phyloP scores from a whole-genome alignment of 2,113 vertebrate genomes.

The Oryzias melastigma region DNA sequence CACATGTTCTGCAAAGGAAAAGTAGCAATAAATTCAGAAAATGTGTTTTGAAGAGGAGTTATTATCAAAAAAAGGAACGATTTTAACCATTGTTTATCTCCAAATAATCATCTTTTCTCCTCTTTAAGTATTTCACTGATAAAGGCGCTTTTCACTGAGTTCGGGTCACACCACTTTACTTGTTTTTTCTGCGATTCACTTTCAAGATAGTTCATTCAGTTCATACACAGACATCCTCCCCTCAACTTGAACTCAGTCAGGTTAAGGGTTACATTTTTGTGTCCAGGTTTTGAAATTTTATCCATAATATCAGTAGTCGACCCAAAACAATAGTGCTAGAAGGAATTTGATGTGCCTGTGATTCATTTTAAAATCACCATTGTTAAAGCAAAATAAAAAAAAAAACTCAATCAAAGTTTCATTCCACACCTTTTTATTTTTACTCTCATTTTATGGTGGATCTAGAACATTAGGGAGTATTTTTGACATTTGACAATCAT shows the following conservation, averaged over 20 bases:
- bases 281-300: conserved; percentile 5
- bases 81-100: not conserved
- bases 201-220: not conserved
- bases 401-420: too few species aligned
- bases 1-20: too few species aligned
- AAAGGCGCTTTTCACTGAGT: not conserved
- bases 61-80: too few species aligned
- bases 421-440: too few species aligned
- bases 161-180: conserved; percentile 2
- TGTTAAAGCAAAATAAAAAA: too few species aligned
- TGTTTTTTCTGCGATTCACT: conserved; percentile 4
- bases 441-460: too few species aligned
- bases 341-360: not conserved
- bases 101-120: not conserved
- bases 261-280: not conserved
- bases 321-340: not conserved
- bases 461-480: too few species aligned
- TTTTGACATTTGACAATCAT: too few species aligned
- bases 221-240: not conserved
- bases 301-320: not conserved
- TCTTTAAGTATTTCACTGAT: not conserved
- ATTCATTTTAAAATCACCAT: not conserved
- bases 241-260: not conserved
- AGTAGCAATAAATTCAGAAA: too few species aligned
- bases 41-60: too few species aligned